phyloP scores from a whole-genome alignment of 2,797 vertebrate genomes.

The Salarias fasciatus region DNA sequence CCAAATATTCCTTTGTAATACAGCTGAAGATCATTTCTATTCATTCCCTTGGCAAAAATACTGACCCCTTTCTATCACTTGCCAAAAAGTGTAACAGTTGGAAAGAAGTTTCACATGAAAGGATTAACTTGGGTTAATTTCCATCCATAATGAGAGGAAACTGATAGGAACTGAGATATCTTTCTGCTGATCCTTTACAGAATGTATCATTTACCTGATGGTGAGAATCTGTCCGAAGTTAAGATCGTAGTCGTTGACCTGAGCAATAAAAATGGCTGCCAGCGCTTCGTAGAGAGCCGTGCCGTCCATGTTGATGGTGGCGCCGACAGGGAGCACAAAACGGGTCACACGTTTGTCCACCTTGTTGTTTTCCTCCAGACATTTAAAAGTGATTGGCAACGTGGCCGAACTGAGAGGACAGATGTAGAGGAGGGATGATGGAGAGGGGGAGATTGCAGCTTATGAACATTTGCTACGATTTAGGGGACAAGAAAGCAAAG shows the following conservation, averaged over 20 bases:
- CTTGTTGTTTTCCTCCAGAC: conserved; percentile 87
- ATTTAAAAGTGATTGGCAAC: conserved; percentile 87
- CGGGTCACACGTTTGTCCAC: conserved; percentile 87
- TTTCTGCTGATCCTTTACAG: neutral
- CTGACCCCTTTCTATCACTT: neutral
- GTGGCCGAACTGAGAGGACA: conserved; percentile 82
- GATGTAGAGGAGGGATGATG: neutral
- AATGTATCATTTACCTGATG: conserved; percentile 78
- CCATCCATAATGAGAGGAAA: conserved; percentile 9
- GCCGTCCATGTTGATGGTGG: conserved; percentile 91
- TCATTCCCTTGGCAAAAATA: conserved; percentile 21
- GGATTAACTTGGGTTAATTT: conserved; percentile 6
- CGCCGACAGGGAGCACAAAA: conserved; percentile 87
- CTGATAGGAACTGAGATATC: conserved; percentile 21
- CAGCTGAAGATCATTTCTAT: conserved; percentile 10
- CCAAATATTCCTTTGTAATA: neutral
- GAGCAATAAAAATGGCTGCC: conserved; percentile 90
- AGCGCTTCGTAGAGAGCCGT: conserved; percentile 88
- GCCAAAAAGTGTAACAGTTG: conserved; percentile 6
- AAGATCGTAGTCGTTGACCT: conserved; percentile 85
- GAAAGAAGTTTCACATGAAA: conserved; percentile 14
- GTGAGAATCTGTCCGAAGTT: conserved; percentile 88
- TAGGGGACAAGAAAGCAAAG: neutral
- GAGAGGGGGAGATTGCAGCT: neutral
- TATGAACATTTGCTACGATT: neutral